A percentile compares a stretch with the other conserved stretches of the same genome.
Conservation (phyloP, 1,140 invertebrate genomes). For the Heliconius nattereri region DNA sequence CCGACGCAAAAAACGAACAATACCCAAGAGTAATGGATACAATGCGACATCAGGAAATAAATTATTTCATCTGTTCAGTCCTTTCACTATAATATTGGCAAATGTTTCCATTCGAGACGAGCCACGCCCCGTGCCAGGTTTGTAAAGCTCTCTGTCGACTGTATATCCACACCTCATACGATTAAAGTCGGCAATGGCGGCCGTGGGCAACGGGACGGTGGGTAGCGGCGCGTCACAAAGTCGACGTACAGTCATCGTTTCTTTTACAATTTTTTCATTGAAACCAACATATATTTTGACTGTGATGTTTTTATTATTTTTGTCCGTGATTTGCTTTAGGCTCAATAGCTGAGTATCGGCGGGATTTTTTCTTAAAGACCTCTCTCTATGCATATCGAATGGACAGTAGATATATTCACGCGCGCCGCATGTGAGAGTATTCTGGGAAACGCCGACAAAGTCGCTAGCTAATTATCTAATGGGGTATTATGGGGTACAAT, state of each 20-base stretch:
- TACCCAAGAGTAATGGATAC: conserved; percentile 73
- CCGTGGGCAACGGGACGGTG: conserved; percentile 27
- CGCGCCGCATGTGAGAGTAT: conserved; percentile 45
- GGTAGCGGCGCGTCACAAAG: conserved; percentile 67
- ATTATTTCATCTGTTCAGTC: conserved; percentile 80
- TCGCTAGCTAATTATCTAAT: conserved; percentile 70
- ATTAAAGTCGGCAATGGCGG: conserved; percentile 31
- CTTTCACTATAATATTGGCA: conserved; percentile 81
- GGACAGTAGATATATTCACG: conserved; percentile 45
- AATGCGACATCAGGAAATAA: conserved; percentile 78
- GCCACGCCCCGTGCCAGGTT: conserved; percentile 65
- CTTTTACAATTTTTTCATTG: conserved; percentile 70
- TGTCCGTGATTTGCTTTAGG: conserved; percentile 70
- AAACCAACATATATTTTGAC: conserved; percentile 79
- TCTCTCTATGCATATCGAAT: conserved; percentile 58
- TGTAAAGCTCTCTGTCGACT: background rate
- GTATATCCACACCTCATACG: background rate
- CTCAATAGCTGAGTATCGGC: conserved; percentile 65
- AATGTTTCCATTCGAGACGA: conserved; percentile 79
- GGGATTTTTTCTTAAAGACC: conserved; percentile 63
- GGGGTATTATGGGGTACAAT: conserved; percentile 64
- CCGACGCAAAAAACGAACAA: conserved; percentile 77
- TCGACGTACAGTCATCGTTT: conserved; percentile 71
- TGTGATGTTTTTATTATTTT: conserved; percentile 81
- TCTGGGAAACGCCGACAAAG: conserved; percentile 73